Evolutionary conservation across 37 sponge, comb jelly and placozoan species (phyloP), one percentile per base, ranked within the genome.

Genomic region (Crambe crambe): DNA sequence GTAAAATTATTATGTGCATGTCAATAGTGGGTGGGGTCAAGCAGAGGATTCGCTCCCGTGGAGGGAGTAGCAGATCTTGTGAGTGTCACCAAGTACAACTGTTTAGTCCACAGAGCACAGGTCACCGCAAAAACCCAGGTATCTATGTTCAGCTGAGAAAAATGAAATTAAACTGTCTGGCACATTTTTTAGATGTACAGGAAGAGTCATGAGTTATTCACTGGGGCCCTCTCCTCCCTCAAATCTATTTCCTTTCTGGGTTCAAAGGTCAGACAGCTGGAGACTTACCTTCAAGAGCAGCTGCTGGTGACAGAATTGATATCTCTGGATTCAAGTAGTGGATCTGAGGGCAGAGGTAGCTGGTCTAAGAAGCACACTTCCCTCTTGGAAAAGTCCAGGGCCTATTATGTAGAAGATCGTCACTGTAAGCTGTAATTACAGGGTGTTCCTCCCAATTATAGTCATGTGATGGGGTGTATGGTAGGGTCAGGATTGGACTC

Each of bases 51-150:
- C 62, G 76, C 65, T 1, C 60, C 70, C 34, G 29, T 47, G 15
- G 80, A 87, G 17, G 73, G 41, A 31, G 80, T 92, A 8, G 5
- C 75, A 57, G 79, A 84, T 65, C 85, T 77, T 23, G 38, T 80
- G 20, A 41, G 80, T 22, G 62, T 74, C 58, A 83, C 85, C 43
- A 87, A 92, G 72, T 92, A 87, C 81, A 92, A 92, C 63, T 75
- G 71, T 18, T 42, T 92, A 23, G 37, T 92, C 21, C 68, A 75
- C 67, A 83, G 78, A 36, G 88, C 85, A 15, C 56, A 69, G 31
- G 23, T 42, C 10, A 43, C 82, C 12, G 38, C 42, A 35, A 56
- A 68, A 38, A 62, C 68, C 35, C 38, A 87, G 76, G 92, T 91
- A 70, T 43, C 57, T 2, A 15, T 51, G 61, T 8, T 3, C 9